Conservation (phyloP, 1,140 invertebrate genomes). For the Brachionus angularis region DNA sequence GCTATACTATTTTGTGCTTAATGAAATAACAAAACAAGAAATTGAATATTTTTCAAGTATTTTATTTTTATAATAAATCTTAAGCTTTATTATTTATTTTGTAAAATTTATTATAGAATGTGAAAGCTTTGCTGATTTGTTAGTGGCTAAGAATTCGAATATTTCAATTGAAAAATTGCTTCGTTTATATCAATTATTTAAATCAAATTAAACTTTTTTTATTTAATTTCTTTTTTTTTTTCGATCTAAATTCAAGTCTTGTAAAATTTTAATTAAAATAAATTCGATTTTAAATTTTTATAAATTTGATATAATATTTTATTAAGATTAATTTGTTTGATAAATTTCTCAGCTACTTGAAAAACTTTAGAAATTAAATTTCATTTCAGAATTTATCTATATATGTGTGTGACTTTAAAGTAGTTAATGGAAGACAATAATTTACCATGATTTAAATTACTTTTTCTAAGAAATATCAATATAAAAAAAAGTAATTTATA, state of each 20-base stretch:
- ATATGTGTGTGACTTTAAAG: too few relatives aligned
- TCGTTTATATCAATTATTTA: conserved; percentile 23
- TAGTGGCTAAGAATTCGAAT: not conserved
- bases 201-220: conserved; percentile 19
- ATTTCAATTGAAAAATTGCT: conserved; percentile 21
- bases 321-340: too few relatives aligned
- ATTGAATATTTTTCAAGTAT: conserved; percentile 36
- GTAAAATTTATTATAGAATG: not conserved
- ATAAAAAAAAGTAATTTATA: too few relatives aligned
- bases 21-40: conserved; percentile 22
- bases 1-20: conserved; percentile 10
- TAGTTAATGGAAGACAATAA: too few relatives aligned
- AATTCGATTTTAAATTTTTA: not conserved
- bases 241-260: not conserved
- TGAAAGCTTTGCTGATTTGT: conserved; percentile 18
- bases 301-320: too few relatives aligned
- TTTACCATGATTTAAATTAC: too few relatives aligned
- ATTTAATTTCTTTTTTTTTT: not conserved
- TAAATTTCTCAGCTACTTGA: too few relatives aligned
- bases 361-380: too few relatives aligned
- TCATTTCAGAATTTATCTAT: too few relatives aligned
- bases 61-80: not conserved
- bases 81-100: not conserved
- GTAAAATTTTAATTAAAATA: not conserved
- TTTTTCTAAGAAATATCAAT: too few relatives aligned